Evolutionary conservation across 2,888 invertebrate species (phyloP).

Genomic region (Polyploca ridens): DNA sequence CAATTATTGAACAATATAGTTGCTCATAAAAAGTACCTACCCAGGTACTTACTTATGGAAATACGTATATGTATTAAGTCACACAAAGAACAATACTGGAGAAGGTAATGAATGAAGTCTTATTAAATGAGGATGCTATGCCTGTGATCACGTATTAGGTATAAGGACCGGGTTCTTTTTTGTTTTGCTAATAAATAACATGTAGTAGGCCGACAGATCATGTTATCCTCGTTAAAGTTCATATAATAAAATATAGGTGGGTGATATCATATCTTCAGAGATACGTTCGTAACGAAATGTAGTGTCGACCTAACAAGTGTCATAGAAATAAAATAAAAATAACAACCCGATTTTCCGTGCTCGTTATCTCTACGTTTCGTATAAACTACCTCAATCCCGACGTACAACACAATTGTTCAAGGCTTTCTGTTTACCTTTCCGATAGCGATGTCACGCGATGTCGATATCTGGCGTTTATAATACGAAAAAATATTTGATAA

Average conservation of each 20-base stretch:
- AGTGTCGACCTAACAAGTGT: conserved; percentile 60
- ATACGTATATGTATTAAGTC: too few species aligned
- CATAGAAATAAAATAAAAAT: conserved; percentile 63
- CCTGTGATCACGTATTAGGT: too few species aligned
- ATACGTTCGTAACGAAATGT: conserved; percentile 42
- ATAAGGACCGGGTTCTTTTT: too few species aligned
- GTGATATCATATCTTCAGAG: conserved; percentile 15
- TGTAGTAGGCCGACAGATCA: neutral
- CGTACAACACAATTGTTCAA: conserved; percentile 16
- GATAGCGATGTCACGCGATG: conserved; percentile 20
- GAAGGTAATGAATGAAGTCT: neutral
- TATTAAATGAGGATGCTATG: too few species aligned
- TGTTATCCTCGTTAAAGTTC: conserved; percentile 19
- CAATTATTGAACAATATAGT: too few species aligned
- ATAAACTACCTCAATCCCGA: conserved; percentile 34
- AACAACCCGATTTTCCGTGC: conserved; percentile 57
- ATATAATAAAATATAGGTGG: conserved; percentile 16
- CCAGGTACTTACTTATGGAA: too few species aligned
- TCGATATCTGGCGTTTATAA: conserved; percentile 23
- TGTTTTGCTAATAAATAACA: neutral
- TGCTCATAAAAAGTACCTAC: too few species aligned
- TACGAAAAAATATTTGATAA: conserved; percentile 18
- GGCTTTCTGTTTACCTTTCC: conserved; percentile 28
- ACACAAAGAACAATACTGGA: neutral
- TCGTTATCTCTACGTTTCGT: conserved; percentile 63